phyloP scores from a whole-genome alignment of 2,113 vertebrate species.

The Lophius piscatorius region DNA sequence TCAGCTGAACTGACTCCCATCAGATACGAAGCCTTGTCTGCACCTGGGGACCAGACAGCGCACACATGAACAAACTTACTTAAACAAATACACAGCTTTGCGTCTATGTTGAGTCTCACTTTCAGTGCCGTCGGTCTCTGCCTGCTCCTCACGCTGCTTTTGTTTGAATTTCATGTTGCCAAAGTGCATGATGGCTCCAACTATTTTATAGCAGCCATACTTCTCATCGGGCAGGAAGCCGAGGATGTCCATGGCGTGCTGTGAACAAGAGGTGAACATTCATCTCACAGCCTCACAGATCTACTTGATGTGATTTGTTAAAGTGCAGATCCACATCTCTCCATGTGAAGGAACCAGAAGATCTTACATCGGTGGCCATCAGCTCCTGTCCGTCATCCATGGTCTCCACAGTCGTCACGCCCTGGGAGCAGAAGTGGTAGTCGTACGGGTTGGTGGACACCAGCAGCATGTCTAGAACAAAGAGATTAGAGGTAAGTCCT shows the following conservation, averaged over 20 bases:
- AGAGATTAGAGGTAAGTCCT: conserved; percentile 1
- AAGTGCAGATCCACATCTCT: not conserved
- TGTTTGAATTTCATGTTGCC: conserved; percentile 99
- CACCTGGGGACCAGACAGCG: conserved; percentile 75
- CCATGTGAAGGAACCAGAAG: not conserved
- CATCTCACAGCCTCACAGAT: not conserved
- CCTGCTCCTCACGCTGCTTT: conserved; percentile 94
- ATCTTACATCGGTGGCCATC: conserved; percentile 88
- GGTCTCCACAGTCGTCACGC: conserved; percentile 90
- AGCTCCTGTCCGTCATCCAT: conserved; percentile 90
- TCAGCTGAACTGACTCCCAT: conserved; percentile 96
- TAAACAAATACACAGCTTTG: no score
- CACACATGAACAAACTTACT: not conserved
- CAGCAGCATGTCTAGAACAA: conserved; percentile 90
- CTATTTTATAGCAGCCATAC: conserved; percentile 92
- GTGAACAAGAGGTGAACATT: conserved; percentile 16
- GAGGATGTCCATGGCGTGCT: conserved; percentile 95
- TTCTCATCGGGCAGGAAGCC: conserved; percentile 91
- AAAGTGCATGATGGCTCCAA: conserved; percentile 94
- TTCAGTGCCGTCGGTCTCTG: conserved; percentile 91
- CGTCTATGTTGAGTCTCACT: conserved; percentile 83
- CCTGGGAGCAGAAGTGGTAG: conserved; percentile 96
- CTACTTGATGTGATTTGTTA: not conserved
- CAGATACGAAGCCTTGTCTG: conserved; percentile 93
- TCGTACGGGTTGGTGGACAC: conserved; percentile 93